Evolutionary conservation across 2,888 invertebrate genomes (phyloP).

Genomic region (Silvanus unidentatus): DNA sequence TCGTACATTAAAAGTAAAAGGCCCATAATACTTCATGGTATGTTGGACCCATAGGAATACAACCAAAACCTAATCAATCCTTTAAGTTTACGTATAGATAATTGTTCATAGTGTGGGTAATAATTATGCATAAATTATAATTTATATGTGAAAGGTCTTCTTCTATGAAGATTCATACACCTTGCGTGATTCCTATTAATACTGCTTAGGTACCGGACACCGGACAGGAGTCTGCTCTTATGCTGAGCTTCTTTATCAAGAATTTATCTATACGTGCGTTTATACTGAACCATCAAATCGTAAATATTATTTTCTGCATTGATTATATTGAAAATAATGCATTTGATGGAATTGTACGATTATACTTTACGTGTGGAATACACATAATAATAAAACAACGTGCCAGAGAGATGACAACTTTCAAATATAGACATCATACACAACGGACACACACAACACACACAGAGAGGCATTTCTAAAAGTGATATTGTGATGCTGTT

Average conservation of each 20-base stretch:
- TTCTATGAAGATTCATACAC: constrained; percentile 11
- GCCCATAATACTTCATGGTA: constrained; percentile 10
- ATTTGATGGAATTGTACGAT: too few species aligned
- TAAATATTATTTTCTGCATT: constrained; percentile 1
- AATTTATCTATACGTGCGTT: constrained; percentile 2
- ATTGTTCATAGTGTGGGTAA: constrained; percentile 18
- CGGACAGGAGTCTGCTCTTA: constrained; percentile 8
- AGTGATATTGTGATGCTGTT: too few species aligned
- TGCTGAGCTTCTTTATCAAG: neutral
- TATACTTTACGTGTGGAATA: too few species aligned
- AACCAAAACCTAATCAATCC: too few species aligned
- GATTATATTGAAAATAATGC: neutral
- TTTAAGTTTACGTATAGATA: constrained; percentile 8
- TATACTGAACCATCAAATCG: neutral
- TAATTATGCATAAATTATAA: constrained; percentile 31
- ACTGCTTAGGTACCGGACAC: constrained; percentile 3
- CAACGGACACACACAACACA: too few species aligned
- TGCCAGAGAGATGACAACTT: too few species aligned
- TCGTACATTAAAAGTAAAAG: constrained; percentile 24
- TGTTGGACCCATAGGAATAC: too few species aligned
- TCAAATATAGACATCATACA: too few species aligned
- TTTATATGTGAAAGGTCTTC: constrained; percentile 24
- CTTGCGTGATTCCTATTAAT: constrained; percentile 12
- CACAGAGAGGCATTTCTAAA: too few species aligned
- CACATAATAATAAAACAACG: too few species aligned